Percentiles rank a stretch among this genome's conserved stretches.
Evolutionary conservation across 2,888 invertebrate species (phyloP).

Genomic region (Caenorhabditis zanzibari): DNA sequence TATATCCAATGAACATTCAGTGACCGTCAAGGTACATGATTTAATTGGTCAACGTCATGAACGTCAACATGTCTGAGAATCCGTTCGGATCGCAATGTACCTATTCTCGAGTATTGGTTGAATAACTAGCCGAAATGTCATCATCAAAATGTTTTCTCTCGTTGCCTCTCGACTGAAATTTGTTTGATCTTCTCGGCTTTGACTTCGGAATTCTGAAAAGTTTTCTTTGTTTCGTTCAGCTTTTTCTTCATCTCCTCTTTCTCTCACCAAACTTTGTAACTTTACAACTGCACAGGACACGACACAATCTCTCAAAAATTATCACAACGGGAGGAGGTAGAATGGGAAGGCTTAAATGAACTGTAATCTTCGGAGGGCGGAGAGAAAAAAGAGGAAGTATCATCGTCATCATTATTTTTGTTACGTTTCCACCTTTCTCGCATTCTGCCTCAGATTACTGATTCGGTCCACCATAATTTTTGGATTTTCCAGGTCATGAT

Average conservation of each 20-base stretch:
- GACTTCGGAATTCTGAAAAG: constrained; percentile 26
- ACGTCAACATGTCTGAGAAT: constrained; percentile 4
- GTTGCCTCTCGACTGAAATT: constrained; percentile 27
- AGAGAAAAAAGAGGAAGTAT: constrained; percentile 48
- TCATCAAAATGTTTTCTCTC: background rate
- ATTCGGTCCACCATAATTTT: background rate
- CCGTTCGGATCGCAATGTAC: constrained; percentile 4
- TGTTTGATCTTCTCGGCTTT: constrained; percentile 28
- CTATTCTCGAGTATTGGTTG: constrained; percentile 40
- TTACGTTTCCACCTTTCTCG: constrained; percentile 13
- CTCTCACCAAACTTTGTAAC: constrained; percentile 42
- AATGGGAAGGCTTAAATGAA: constrained; percentile 12
- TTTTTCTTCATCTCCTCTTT: constrained; percentile 5
- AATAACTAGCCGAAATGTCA: constrained; percentile 19
- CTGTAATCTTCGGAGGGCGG: constrained; percentile 56
- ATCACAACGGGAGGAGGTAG: constrained; percentile 42
- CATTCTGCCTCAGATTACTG: background rate
- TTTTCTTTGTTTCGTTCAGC: constrained; percentile 54
- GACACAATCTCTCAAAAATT: constrained; percentile 50
- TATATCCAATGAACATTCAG: constrained; percentile 16
- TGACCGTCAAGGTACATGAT: constrained; percentile 10
- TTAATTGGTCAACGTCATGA: constrained; percentile 27
- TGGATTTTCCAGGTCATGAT: constrained; percentile 20
- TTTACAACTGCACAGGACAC: constrained; percentile 61
- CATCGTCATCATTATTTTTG: constrained; percentile 45